Evolutionary conservation across 2,113 vertebrate genomes (phyloP), one percentile per base, ranked within the genome.

Genomic region (Micronycteris hirsuta): DNA sequence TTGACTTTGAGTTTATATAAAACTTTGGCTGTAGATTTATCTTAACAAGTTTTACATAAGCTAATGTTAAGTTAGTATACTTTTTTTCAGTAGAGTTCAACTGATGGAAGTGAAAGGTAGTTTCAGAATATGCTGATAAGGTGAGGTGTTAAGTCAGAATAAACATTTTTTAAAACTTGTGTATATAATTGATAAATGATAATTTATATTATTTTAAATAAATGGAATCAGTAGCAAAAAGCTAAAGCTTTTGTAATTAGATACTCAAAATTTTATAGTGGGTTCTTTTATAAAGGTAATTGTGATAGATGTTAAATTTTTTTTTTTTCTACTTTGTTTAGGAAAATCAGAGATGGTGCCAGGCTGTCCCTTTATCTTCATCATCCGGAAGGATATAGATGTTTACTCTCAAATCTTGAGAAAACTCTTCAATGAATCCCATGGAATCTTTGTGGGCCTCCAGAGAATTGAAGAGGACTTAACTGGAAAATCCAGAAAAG

Each of bases 341-440:
- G 98, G 89, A 38, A 20, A 56, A 67, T 95, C 54, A 36, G 88
- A 97, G 41, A 88, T 7, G 12, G 68, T 28, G 7, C 89, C 97
- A 7, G 92, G 97, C 82, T 97, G 97, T 45, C 95, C 98, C 0
- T 95, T 95, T 49, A 98, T 99, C 81, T 98, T 99, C 28, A 97
- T 99, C 67, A 98, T 99, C 76, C 98, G 98, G 61, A 99, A 98
- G 93, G 99, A 99, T 81, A 98, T 99, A 80, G 99, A 99, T 97
- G 98, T 99, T 61, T 99, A 99, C 97, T 99, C 99, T 20, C 99
- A 99, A 0, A 99, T 99, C 96, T 97, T 99, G 96, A 98, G 99
- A 89, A 99, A 99, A 95, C 99, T 99, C 93, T 99, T 99, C 98
- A 99, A 99, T 24, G 99, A 99, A 98, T 99, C 99, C 0, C 99